Conservation (phyloP, 1,140 invertebrate genomes). For the Lycorma delicatula region DNA sequence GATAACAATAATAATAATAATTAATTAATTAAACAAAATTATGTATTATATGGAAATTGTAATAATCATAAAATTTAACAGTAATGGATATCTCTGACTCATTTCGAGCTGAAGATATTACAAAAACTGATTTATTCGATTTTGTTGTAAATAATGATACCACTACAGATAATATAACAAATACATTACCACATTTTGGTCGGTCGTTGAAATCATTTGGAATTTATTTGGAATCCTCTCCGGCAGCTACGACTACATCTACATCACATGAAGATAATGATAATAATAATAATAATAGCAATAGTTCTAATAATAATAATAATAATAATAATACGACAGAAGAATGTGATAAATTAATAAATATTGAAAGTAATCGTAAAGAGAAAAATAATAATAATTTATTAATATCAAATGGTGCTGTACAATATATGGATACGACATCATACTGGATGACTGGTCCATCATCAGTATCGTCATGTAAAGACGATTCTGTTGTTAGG, state of each 20-base stretch:
- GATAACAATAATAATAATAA: no score
- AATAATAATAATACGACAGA: conserved; percentile 1
- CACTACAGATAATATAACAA: not conserved
- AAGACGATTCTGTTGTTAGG: conserved; percentile 48
- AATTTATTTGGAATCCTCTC: conserved; percentile 42
- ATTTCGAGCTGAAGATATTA: conserved; percentile 24
- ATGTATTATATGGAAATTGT: no score
- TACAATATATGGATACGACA: conserved; percentile 32
- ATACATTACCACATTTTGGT: conserved; percentile 15
- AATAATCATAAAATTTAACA: no score
- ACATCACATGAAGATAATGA: conserved; percentile 53
- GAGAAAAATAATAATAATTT: conserved; percentile 28
- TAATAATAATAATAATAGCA: conserved; percentile 35
- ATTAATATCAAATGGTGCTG: conserved; percentile 28
- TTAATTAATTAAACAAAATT: no score
- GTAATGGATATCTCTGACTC: conserved; percentile 16
- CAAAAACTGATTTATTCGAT: conserved; percentile 77
- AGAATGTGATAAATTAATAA: not conserved
- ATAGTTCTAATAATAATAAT: conserved; percentile 4
- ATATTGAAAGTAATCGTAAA: conserved; percentile 4
- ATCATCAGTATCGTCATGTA: no score
- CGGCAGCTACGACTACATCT: no score
- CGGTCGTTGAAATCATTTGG: conserved; percentile 23
- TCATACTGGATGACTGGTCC: conserved; percentile 42
- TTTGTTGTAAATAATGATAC: conserved; percentile 62